These are phyloP conservation scores for Aphelenchoides besseyi DNA, from an alignment of 1,140 invertebrate species.

Conservation along the genomic window DNA sequence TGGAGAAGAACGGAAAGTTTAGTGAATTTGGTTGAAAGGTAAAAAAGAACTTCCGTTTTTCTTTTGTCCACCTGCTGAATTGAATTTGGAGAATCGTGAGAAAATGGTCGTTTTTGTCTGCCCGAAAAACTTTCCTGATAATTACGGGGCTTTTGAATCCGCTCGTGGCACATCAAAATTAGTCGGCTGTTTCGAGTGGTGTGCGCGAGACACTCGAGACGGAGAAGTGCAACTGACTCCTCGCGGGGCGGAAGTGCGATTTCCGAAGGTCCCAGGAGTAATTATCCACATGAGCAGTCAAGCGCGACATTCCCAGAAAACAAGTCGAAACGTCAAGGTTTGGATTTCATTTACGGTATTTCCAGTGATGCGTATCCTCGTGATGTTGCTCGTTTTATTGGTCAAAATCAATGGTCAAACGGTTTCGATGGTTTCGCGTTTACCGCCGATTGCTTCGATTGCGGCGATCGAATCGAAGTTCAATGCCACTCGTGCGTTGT, in stretches of 20 bases:
- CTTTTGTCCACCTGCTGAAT: too few relatives aligned
- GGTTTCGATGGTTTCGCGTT: neutral
- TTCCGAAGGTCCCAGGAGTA: neutral
- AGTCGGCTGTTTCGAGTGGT: too few relatives aligned
- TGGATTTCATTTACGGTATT: neutral
- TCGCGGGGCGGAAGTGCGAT: neutral
- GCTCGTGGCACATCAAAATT: too few relatives aligned
- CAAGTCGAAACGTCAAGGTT: neutral
- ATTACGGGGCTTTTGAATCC: too few relatives aligned
- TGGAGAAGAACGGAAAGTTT: too few relatives aligned
- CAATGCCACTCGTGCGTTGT: neutral
- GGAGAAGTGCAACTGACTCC: neutral
- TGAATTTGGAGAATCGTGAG: too few relatives aligned
- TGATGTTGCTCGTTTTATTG: neutral
- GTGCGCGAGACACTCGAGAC: too few relatives aligned
- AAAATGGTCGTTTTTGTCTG: too few relatives aligned
- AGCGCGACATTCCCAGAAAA: neutral
- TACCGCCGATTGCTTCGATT: neutral
- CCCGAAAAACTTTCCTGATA: too few relatives aligned
- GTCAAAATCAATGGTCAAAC: neutral
- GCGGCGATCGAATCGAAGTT: neutral
- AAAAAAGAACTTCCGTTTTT: too few relatives aligned
- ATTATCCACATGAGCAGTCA: neutral
- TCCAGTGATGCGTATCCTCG: too few relatives aligned
- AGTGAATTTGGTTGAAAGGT: too few relatives aligned